phyloP scores from a whole-genome alignment of 2,888 invertebrate genomes.

The Alloscopus bannaensis region DNA sequence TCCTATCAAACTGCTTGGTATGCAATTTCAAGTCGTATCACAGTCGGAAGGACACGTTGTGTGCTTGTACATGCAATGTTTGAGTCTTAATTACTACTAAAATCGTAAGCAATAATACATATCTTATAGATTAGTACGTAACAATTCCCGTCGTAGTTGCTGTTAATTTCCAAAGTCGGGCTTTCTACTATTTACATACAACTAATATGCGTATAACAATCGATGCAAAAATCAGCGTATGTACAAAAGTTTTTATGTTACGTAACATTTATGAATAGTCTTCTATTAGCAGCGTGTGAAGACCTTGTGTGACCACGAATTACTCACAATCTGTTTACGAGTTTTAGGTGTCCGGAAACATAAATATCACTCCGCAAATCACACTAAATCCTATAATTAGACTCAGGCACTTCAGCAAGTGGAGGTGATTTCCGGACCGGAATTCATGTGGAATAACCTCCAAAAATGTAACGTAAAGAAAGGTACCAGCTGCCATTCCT shows the following conservation, averaged over 20 bases:
- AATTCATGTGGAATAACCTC: constrained; percentile 72
- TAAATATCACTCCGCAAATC: constrained; percentile 68
- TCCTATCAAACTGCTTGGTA: too few relatives aligned
- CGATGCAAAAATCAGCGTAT: background rate
- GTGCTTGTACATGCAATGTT: too few relatives aligned
- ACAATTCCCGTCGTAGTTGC: background rate
- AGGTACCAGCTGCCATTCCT: constrained; percentile 73
- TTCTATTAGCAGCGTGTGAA: too few relatives aligned
- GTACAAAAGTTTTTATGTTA: too few relatives aligned
- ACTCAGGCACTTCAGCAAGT: constrained; percentile 70
- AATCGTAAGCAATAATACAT: background rate
- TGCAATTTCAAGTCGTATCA: too few relatives aligned
- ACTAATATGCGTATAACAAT: background rate
- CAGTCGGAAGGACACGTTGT: too few relatives aligned
- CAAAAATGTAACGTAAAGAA: constrained; percentile 71
- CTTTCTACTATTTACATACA: too few relatives aligned
- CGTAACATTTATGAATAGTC: too few relatives aligned
- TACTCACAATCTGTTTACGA: background rate
- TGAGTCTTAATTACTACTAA: background rate
- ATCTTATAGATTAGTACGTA: background rate
- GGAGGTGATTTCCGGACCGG: constrained; percentile 68
- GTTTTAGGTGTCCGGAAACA: constrained; percentile 67
- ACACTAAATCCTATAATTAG: constrained; percentile 71
- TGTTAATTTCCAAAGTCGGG: too few relatives aligned
- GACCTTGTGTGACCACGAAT: background rate